A percentile compares a stretch with the other conserved stretches of the same genome.
Conservation (phyloP, 2,113 vertebrate genomes). For the Turnix velox region DNA sequence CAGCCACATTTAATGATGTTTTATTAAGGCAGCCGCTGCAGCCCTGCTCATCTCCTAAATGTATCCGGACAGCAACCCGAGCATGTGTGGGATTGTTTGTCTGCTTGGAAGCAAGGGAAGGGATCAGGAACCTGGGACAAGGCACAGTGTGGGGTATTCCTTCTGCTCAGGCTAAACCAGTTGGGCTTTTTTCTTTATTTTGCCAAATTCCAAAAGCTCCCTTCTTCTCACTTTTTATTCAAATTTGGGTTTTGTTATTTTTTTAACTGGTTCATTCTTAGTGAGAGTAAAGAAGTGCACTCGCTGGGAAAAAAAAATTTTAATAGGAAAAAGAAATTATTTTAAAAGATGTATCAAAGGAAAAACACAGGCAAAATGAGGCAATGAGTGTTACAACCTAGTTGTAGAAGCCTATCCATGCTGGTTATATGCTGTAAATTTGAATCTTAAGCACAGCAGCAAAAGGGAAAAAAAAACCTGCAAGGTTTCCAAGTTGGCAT, state of each 20-base stretch:
- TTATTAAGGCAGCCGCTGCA: constrained; percentile 38
- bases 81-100: constrained; percentile 20
- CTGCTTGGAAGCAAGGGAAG: constrained; percentile 8
- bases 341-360: neutral
- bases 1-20: neutral
- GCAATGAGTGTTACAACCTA: constrained; percentile 13
- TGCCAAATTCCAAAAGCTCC: constrained; percentile 7
- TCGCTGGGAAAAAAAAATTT: neutral
- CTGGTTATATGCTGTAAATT: constrained; percentile 53
- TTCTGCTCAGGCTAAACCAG: constrained; percentile 12
- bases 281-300: constrained; percentile 32
- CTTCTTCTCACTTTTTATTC: neutral
- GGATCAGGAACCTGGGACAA: neutral
- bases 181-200: constrained; percentile 24
- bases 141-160: neutral
- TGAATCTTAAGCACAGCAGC: constrained; percentile 48
- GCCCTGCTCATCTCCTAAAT: constrained; percentile 44
- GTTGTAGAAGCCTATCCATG: constrained; percentile 52
- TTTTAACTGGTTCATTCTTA: constrained; percentile 17
- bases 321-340: neutral
- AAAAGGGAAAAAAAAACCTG: constrained; percentile 53
- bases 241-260: neutral
- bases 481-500: constrained; percentile 40
- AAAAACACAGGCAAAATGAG: constrained; percentile 7
- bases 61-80: neutral